Percentiles rank a stretch among this genome's conserved stretches.
These are phyloP conservation scores for Limonius californicus DNA, from an alignment of 1,140 invertebrate genomes.

Conservation along the genomic window DNA sequence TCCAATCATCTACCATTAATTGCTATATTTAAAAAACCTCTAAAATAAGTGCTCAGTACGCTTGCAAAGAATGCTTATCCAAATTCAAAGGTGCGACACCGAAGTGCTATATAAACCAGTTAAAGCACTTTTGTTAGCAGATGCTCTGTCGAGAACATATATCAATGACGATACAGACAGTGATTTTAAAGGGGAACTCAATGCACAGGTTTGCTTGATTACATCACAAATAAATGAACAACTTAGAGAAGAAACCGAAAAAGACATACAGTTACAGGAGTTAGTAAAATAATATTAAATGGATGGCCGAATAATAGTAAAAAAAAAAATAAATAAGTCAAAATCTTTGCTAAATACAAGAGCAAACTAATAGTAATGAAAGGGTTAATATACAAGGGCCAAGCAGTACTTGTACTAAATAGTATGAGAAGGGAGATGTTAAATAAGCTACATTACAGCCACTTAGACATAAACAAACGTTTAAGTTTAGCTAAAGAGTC, in stretches of 20 bases:
- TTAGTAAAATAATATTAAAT: constrained; percentile 11
- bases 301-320: constrained; percentile 25
- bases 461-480: constrained; percentile 24
- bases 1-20: constrained; percentile 39
- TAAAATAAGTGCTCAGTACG: constrained; percentile 25
- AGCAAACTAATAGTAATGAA: constrained; percentile 21
- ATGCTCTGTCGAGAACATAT: constrained; percentile 39
- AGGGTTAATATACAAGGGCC: constrained; percentile 21
- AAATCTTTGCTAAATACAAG: constrained; percentile 26
- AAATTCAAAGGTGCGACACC: constrained; percentile 32
- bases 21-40: constrained; percentile 32
- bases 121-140: constrained; percentile 39
- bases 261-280: constrained; percentile 15
- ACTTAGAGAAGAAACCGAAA: constrained; percentile 20
- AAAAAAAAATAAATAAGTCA: constrained; percentile 16
- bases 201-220: constrained; percentile 24
- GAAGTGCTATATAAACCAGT: constrained; percentile 31
- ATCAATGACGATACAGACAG: constrained; percentile 15
- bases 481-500: constrained; percentile 16
- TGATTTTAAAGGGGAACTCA: constrained; percentile 19
- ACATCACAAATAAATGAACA: constrained; percentile 17
- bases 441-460: constrained; percentile 25
- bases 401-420: constrained; percentile 13
- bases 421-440: constrained; percentile 22
- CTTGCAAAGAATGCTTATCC: constrained; percentile 29